Evolutionary conservation across 2,113 vertebrate species (phyloP).

Genomic region (Etia nguti): DNA sequence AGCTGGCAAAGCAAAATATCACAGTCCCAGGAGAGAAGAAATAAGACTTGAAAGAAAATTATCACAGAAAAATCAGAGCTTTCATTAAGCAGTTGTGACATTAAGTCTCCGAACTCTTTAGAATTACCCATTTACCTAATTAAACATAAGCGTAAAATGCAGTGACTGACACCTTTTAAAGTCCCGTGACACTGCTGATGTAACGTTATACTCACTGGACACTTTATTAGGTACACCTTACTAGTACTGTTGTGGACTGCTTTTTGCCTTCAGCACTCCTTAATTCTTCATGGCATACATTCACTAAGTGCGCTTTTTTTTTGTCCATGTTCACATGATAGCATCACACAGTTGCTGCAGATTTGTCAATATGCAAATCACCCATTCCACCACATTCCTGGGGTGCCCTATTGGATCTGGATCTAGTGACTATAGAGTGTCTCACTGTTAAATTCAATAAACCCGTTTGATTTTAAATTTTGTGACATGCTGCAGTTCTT

Average conservation of each 20-base stretch:
- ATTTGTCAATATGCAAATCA: neutral
- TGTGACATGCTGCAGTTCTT: no score
- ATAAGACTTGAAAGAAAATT: constrained; percentile 60
- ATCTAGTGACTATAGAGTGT: neutral
- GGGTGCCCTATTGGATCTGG: neutral
- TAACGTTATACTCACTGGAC: neutral
- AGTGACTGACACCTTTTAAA: neutral
- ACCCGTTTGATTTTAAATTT: neutral
- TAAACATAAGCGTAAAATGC: neutral
- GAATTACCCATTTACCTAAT: neutral
- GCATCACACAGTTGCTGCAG: neutral
- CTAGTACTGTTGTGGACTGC: neutral
- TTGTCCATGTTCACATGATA: neutral
- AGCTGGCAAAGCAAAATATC: constrained; percentile 65
- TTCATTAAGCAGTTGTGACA: neutral
- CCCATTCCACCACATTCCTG: neutral
- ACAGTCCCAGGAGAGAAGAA: constrained; percentile 76
- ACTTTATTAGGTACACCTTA: neutral
- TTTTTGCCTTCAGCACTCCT: neutral
- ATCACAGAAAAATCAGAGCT: neutral
- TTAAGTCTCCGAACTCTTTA: neutral
- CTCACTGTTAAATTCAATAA: neutral
- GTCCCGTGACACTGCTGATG: neutral
- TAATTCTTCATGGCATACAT: neutral
- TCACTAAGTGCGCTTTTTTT: neutral